phyloP scores from a whole-genome alignment of 2,113 vertebrate genomes.

The Tupaia chinensis region DNA sequence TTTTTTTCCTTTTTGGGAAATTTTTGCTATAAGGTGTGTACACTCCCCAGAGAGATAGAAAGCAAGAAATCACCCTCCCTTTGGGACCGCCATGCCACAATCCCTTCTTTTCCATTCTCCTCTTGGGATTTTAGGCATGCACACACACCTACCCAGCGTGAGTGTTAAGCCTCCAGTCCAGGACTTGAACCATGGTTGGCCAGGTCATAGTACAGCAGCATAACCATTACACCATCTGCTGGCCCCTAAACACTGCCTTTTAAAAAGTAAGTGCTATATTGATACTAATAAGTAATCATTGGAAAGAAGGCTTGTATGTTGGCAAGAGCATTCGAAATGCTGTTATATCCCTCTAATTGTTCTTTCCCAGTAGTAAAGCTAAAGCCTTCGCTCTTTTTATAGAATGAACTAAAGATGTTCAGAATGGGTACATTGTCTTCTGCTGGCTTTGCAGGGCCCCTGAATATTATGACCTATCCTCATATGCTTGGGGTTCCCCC shows the following conservation, averaged over 20 bases:
- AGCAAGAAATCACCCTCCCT: too few species aligned
- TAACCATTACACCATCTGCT: too few species aligned
- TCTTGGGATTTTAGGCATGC: too few species aligned
- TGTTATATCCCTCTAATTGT: neutral
- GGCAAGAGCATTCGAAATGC: constrained; percentile 29
- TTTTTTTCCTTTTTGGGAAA: too few species aligned
- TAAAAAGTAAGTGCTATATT: constrained; percentile 37
- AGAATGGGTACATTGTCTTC: neutral
- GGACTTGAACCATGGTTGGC: too few species aligned
- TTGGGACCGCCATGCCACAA: too few species aligned
- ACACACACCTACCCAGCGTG: too few species aligned
- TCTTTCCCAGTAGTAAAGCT: constrained; percentile 20
- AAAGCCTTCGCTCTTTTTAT: constrained; percentile 49
- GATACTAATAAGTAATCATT: constrained; percentile 5
- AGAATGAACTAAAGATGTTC: constrained; percentile 49
- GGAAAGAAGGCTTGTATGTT: neutral
- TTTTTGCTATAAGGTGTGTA: too few species aligned
- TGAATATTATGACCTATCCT: neutral
- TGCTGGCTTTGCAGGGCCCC: neutral
- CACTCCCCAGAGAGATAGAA: too few species aligned
- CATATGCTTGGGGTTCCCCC: neutral
- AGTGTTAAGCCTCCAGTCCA: too few species aligned
- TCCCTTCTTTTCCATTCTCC: too few species aligned
- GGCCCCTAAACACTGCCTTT: neutral
- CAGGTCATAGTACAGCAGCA: too few species aligned